phyloP scores from a whole-genome alignment of 2,113 vertebrate genomes.

The Chionodraco myersi region DNA sequence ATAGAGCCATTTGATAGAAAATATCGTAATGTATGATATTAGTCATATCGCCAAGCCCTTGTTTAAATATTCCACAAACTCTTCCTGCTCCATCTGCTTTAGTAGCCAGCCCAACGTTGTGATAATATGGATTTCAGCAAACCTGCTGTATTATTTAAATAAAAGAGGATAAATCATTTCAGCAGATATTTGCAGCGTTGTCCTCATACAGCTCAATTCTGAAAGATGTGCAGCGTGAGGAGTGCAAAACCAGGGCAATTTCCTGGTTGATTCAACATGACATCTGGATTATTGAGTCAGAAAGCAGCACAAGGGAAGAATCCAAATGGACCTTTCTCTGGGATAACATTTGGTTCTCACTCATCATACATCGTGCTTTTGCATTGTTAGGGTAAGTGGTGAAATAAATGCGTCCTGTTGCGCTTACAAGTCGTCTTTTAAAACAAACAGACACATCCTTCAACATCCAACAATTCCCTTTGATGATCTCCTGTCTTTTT shows the following conservation, averaged over 20 bases:
- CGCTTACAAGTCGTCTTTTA: not conserved
- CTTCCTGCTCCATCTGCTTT: not conserved
- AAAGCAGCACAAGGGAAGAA: slow-evolving; percentile 6
- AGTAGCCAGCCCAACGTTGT: not conserved
- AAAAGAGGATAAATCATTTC: not conserved
- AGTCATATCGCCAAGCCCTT: too few species aligned
- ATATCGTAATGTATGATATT: too few species aligned
- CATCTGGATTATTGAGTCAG: slow-evolving; percentile 44
- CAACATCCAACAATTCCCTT: not conserved
- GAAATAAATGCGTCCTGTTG: slow-evolving; percentile 46
- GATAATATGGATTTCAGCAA: not conserved
- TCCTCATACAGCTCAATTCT: not conserved
- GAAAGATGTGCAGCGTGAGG: not conserved
- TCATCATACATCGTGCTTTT: slow-evolving; percentile 36
- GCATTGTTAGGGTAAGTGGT: slow-evolving; percentile 37
- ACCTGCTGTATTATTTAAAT: not conserved
- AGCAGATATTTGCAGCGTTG: not conserved
- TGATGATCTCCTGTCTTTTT: slow-evolving; percentile 9
- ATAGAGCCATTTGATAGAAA: too few species aligned
- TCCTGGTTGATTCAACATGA: slow-evolving; percentile 58
- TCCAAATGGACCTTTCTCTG: slow-evolving; percentile 52
- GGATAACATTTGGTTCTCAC: slow-evolving; percentile 38
- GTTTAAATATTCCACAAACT: too few species aligned
- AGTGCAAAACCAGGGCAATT: slow-evolving; percentile 40
- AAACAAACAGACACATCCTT: slow-evolving; percentile 16